Conservation (phyloP, 2,888 invertebrate genomes). For the Melolontha melolontha region DNA sequence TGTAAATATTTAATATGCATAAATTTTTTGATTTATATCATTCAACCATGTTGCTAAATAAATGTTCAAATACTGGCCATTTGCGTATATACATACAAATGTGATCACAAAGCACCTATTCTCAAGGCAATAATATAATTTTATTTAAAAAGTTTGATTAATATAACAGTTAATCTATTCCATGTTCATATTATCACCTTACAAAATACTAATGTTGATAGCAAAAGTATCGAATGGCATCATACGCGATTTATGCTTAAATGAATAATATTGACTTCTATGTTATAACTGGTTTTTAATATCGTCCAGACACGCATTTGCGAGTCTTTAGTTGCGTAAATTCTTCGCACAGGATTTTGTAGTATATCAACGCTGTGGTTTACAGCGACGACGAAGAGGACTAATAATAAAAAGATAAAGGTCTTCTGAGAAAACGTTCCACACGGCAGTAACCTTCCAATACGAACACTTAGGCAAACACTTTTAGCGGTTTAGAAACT, state of each 20-base stretch:
- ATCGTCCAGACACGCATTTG: slow-evolving; percentile 22
- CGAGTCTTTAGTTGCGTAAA: slow-evolving; percentile 30
- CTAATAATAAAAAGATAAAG: slow-evolving; percentile 42
- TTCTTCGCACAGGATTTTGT: slow-evolving; percentile 19
- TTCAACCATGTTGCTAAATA: too few relatives aligned
- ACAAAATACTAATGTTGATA: not conserved
- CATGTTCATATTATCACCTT: too few relatives aligned
- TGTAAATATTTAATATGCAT: too few relatives aligned
- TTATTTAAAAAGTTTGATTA: too few relatives aligned
- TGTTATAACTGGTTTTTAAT: slow-evolving; percentile 31
- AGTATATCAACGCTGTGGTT: slow-evolving; percentile 13
- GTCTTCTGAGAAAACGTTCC: slow-evolving; percentile 57
- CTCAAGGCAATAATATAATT: too few relatives aligned
- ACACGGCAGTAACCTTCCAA: slow-evolving; percentile 59
- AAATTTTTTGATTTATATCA: too few relatives aligned
- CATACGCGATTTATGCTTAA: slow-evolving; percentile 19
- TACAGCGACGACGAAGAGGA: slow-evolving; percentile 24
- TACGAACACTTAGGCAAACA: slow-evolving; percentile 63
- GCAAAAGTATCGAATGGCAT: slow-evolving; percentile 27
- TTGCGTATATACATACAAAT: too few relatives aligned
- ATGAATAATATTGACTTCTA: slow-evolving; percentile 17
- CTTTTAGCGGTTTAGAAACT: slow-evolving; percentile 63
- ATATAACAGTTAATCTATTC: too few relatives aligned
- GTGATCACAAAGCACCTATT: too few relatives aligned
- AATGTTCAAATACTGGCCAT: too few relatives aligned